These are phyloP conservation scores for Tauraco hartlaubi DNA, from an alignment of 2,797 vertebrate genomes.

Conservation along the genomic window DNA sequence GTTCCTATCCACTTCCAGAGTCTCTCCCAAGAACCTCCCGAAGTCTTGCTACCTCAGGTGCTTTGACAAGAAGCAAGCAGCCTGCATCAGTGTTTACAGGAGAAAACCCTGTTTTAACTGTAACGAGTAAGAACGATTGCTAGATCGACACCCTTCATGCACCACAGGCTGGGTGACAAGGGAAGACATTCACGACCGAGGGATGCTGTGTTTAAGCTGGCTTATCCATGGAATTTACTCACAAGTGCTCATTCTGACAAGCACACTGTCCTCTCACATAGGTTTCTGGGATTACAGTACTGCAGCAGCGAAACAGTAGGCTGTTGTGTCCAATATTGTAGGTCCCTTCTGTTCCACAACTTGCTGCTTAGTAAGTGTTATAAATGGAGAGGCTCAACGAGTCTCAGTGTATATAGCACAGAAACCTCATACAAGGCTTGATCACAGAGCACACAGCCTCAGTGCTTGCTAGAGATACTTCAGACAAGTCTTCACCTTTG, in stretches of 20 bases:
- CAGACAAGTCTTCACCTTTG: background rate
- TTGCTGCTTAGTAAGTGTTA: background rate
- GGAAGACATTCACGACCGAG: background rate
- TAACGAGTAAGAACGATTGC: background rate
- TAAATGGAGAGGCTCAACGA: slow-evolving; percentile 17
- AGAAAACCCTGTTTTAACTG: background rate
- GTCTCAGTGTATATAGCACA: background rate
- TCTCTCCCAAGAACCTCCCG: background rate
- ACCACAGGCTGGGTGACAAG: background rate
- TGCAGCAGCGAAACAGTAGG: slow-evolving; percentile 1
- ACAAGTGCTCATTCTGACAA: background rate
- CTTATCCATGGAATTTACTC: background rate
- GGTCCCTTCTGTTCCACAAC: background rate
- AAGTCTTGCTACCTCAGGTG: background rate
- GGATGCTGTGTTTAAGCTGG: background rate
- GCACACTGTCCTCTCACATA: background rate
- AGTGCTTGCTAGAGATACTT: background rate
- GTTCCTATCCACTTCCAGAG: background rate
- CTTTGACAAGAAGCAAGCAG: background rate
- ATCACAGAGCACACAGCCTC: background rate
- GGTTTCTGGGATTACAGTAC: background rate
- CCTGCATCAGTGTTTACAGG: background rate
- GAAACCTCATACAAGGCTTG: background rate
- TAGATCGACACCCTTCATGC: background rate
- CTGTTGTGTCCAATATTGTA: background rate